Evolutionary conservation across 2,113 vertebrate genomes (phyloP).

Genomic region (Bubo scandiacus): DNA sequence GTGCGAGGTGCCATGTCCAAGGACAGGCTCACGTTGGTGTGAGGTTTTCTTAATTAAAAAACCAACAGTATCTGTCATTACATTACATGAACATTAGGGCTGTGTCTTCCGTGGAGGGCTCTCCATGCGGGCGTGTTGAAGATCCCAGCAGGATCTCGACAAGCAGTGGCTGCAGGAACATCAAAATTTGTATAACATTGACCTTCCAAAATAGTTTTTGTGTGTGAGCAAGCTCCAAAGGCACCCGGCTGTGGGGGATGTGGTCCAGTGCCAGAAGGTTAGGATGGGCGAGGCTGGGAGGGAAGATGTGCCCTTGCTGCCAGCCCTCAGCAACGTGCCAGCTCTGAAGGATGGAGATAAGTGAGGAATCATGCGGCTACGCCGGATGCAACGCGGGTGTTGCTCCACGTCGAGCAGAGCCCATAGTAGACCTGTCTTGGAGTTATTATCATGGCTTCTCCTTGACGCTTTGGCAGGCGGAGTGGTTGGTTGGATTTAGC

Average conservation of each 20-base stretch:
- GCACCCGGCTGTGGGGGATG: not conserved
- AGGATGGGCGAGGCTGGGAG: not conserved
- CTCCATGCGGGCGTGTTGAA: not conserved
- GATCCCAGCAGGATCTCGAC: not conserved
- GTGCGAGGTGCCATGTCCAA: accelerated
- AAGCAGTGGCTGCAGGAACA: not conserved
- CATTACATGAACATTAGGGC: not conserved
- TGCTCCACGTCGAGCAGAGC: not conserved
- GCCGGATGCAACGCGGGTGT: not conserved
- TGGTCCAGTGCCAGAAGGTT: accelerated
- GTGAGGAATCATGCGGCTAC: not conserved
- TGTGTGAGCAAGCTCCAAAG: accelerated
- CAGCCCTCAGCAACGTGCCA: not conserved
- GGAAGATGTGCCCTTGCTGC: not conserved
- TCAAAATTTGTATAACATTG: not conserved
- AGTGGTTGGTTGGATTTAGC: not conserved
- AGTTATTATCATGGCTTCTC: not conserved
- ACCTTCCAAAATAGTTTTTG: too few relatives aligned
- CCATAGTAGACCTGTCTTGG: accelerated
- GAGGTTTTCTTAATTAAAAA: not conserved
- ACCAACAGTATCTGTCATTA: not conserved
- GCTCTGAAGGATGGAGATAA: not conserved
- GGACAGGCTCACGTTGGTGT: accelerated
- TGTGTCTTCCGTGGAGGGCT: not conserved
- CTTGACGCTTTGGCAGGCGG: not conserved